These are phyloP conservation scores for Drosophila ezoana DNA, from an alignment of 2,888 invertebrate genomes.

Conservation along the genomic window DNA sequence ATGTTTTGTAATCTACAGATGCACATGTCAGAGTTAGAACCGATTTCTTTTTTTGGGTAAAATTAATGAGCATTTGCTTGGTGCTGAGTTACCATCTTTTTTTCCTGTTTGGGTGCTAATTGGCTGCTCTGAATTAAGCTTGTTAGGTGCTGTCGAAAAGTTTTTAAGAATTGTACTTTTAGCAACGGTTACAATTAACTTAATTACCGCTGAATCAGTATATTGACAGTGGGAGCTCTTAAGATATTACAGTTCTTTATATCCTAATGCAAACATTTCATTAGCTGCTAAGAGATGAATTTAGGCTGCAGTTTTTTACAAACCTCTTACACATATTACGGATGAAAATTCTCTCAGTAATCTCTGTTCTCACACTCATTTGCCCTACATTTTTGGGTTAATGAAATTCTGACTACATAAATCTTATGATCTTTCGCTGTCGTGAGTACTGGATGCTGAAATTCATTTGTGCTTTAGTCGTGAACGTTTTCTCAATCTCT, in stretches of 20 bases:
- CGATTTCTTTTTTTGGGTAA: slow-evolving; percentile 43
- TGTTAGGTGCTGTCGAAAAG: not conserved
- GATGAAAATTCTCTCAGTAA: not conserved
- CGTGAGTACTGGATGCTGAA: slow-evolving; percentile 1
- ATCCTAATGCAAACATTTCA: too few species aligned
- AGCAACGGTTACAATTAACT: not conserved
- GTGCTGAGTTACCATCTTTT: not conserved
- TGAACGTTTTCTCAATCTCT: not conserved
- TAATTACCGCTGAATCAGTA: not conserved
- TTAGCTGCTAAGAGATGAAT: too few species aligned
- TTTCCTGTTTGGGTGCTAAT: not conserved
- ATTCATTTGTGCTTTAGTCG: slow-evolving; percentile 3
- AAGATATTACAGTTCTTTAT: too few species aligned
- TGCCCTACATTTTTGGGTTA: not conserved
- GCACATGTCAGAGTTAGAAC: slow-evolving; percentile 51
- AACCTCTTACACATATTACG: too few species aligned
- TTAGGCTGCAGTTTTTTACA: too few species aligned
- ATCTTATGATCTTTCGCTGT: not conserved
- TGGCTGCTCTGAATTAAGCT: slow-evolving; percentile 3
- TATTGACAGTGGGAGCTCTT: too few species aligned
- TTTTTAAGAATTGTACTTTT: not conserved
- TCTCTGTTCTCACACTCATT: not conserved
- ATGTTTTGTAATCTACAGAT: slow-evolving; percentile 48
- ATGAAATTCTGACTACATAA: slow-evolving; percentile 3
- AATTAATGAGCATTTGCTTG: slow-evolving; percentile 39